A percentile compares a stretch with the other conserved stretches of the same genome.
phyloP scores from a whole-genome alignment of 2,113 vertebrate species.

The Geothlypis trichas region DNA sequence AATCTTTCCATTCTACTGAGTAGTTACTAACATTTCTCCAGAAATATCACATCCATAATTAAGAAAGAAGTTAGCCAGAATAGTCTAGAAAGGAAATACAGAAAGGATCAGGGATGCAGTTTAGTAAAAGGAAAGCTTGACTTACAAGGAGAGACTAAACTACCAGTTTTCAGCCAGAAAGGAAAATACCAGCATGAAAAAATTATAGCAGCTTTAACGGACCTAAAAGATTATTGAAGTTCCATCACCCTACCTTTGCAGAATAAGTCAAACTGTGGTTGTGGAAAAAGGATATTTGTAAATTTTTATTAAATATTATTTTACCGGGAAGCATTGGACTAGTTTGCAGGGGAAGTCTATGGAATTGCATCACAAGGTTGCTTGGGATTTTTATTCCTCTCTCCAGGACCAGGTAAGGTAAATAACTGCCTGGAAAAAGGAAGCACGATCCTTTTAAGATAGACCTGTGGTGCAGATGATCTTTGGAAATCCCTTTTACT shows the following conservation, averaged over 20 bases:
- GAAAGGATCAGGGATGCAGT: not conserved
- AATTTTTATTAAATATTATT: not conserved
- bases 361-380: not conserved
- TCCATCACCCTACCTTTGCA: not conserved
- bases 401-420: not conserved
- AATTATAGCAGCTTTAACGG: not conserved
- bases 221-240: not conserved
- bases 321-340: not conserved
- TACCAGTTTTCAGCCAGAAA: not conserved
- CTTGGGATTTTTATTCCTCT: not conserved
- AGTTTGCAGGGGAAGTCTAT: not conserved
- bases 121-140: not conserved
- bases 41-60: not conserved
- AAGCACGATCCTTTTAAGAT: not conserved
- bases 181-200: not conserved
- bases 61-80: not conserved
- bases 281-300: not conserved
- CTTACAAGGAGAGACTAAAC: not conserved
- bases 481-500: not conserved
- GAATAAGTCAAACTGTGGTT: not conserved
- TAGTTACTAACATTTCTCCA: not conserved
- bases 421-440: not conserved
- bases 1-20: not conserved
- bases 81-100: not conserved
- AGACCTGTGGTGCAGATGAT: not conserved